Conservation (phyloP, 92 coral and sea anemone genomes). For the Palythoa grandis region DNA sequence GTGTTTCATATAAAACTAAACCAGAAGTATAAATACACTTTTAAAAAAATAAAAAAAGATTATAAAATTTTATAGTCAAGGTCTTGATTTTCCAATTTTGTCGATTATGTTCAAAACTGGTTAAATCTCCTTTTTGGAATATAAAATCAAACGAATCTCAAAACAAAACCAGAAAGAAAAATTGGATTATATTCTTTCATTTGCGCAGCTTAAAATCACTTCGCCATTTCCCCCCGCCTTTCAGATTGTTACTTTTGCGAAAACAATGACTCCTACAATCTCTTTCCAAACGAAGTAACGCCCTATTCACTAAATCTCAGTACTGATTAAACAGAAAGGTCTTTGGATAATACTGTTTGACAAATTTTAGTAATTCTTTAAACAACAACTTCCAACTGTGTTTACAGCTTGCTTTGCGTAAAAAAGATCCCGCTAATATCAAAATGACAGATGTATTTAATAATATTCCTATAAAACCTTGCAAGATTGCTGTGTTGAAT, state of each 20-base stretch:
- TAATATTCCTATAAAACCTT: neutral
- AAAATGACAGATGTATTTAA: neutral
- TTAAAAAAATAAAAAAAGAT: neutral
- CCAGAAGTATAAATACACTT: neutral
- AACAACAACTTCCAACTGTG: neutral
- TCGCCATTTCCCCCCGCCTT: neutral
- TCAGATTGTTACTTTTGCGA: neutral
- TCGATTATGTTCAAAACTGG: neutral
- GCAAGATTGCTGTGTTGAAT: neutral
- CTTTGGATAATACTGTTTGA: neutral
- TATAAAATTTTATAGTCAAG: neutral
- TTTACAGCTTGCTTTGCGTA: neutral
- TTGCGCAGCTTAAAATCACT: neutral
- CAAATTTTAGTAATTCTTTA: neutral
- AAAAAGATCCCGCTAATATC: neutral
- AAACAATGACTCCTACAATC: neutral
- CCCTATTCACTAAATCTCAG: neutral
- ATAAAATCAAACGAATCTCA: neutral
- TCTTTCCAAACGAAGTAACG: neutral
- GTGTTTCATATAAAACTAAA: neutral
- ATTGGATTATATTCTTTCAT: neutral
- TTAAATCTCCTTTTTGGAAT: neutral
- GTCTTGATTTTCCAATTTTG: neutral
- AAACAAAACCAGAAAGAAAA: neutral
- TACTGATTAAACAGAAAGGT: neutral